Percentiles rank a stretch among this genome's conserved stretches.
phyloP scores from a whole-genome alignment of 2,797 vertebrate species.

The Leptatherina wallacei region DNA sequence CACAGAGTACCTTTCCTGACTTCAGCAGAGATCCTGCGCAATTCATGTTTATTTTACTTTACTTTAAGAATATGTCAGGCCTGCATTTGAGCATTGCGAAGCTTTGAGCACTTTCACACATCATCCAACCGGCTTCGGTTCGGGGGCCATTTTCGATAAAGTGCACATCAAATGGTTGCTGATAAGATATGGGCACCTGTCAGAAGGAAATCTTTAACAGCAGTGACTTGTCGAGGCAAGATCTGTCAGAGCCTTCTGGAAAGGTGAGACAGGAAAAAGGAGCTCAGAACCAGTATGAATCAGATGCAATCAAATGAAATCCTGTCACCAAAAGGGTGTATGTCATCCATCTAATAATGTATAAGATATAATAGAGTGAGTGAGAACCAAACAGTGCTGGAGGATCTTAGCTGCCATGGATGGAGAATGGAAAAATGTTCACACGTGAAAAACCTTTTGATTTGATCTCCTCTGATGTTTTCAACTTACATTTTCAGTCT shows the following conservation, averaged over 20 bases:
- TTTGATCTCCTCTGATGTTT: not conserved
- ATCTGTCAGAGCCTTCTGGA: conserved; percentile 49
- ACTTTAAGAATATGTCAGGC: conserved; percentile 3
- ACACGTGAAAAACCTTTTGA: conserved; percentile 1
- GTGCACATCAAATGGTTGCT: conserved; percentile 37
- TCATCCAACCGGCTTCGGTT: conserved; percentile 25
- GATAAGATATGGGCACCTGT: conserved; percentile 61
- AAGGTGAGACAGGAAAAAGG: conserved; percentile 35
- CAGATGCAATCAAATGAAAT: conserved; percentile 58
- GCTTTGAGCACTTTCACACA: conserved; percentile 17
- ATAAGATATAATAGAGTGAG: conserved; percentile 37
- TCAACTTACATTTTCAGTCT: not conserved
- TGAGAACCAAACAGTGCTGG: conserved; percentile 16
- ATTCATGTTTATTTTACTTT: conserved; percentile 11
- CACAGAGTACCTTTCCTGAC: not conserved
- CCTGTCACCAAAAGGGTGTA: conserved; percentile 48
- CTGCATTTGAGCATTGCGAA: conserved; percentile 10
- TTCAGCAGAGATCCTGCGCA: conserved; percentile 3
- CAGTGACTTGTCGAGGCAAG: conserved; percentile 48
- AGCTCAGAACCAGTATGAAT: conserved; percentile 23
- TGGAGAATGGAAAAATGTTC: conserved; percentile 21
- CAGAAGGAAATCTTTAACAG: conserved; percentile 49
- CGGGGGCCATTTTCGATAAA: conserved; percentile 47
- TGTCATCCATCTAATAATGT: conserved; percentile 51
- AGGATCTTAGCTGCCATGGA: conserved; percentile 7